Conservation (phyloP, 2,113 vertebrate species). For the Grammomys dolichurus region DNA sequence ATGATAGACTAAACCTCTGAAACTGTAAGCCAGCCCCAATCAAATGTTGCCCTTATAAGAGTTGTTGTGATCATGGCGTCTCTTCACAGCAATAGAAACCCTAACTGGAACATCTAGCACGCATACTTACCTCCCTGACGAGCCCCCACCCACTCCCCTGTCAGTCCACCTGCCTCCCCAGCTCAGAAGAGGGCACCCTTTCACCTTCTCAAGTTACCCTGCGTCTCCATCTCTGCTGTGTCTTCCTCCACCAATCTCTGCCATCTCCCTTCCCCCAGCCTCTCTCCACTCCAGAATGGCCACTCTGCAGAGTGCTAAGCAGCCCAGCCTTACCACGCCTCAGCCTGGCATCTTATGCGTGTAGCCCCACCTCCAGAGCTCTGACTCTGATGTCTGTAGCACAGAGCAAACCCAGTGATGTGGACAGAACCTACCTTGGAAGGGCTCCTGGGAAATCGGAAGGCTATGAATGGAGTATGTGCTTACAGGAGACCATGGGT, state of each 20-base stretch:
- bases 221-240: no score
- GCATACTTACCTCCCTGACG: background rate
- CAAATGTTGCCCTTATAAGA: background rate
- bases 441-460: background rate
- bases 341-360: background rate
- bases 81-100: background rate
- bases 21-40: background rate
- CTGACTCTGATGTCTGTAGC: background rate
- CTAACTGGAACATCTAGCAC: background rate
- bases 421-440: background rate
- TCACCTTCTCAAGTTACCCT: background rate
- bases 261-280: background rate
- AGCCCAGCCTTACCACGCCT: background rate
- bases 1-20: background rate
- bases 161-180: background rate
- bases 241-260: background rate
- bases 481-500: background rate
- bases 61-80: background rate
- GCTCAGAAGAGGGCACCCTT: background rate
- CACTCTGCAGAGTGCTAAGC: background rate
- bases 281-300: background rate
- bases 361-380: background rate
- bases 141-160: fast-evolving
- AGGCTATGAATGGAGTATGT: no score
- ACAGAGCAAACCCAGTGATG: background rate